phyloP scores from a whole-genome alignment of 2,888 invertebrate genomes.

The Heliconius charithonia region DNA sequence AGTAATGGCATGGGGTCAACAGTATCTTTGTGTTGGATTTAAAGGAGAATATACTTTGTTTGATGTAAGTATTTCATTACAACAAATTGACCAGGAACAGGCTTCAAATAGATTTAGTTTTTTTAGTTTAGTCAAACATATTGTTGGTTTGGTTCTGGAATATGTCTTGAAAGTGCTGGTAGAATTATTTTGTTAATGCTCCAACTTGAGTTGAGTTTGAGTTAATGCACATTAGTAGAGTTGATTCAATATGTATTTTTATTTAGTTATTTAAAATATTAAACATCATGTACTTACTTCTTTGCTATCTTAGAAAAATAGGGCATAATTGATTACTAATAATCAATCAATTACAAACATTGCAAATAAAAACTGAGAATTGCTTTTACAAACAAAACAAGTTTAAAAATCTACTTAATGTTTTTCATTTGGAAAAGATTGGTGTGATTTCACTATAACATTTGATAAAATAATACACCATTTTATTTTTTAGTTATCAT shows the following conservation, averaged over 20 bases:
- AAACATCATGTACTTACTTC: no score
- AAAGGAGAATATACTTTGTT: conserved; percentile 91
- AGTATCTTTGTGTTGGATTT: conserved; percentile 94
- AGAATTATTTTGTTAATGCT: no score
- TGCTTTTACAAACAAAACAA: background rate
- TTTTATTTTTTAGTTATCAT: conserved; percentile 63
- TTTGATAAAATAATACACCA: background rate
- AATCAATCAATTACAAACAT: background rate
- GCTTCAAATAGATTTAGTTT: no score
- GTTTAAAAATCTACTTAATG: background rate
- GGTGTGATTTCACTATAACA: background rate
- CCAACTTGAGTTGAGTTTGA: no score
- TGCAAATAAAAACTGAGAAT: background rate
- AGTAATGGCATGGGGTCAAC: conserved; percentile 91
- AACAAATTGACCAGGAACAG: background rate
- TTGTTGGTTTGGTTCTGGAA: no score
- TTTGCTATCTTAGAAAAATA: no score
- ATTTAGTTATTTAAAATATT: background rate
- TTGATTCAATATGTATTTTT: no score
- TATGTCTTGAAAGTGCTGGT: background rate
- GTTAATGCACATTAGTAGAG: background rate
- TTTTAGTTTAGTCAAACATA: no score
- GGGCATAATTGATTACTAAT: background rate
- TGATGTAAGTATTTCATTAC: conserved; percentile 82
- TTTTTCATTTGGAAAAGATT: background rate